A percentile compares a stretch with the other conserved stretches of the same genome.
Conservation (phyloP, 2,797 vertebrate species). For the Rhodeus uyekii region DNA sequence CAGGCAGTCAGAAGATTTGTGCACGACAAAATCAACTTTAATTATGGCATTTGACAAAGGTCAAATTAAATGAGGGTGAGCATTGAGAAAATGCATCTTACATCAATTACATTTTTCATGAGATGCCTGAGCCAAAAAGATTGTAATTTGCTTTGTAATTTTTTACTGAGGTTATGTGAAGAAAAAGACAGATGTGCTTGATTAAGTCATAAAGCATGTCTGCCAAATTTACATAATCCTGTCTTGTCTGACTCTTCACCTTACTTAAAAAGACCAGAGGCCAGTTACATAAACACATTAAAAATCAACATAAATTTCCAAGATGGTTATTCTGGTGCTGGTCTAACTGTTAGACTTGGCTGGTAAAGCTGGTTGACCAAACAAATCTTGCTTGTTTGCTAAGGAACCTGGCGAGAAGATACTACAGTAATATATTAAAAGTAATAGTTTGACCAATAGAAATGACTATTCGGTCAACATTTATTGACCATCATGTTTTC, state of each 20-base stretch:
- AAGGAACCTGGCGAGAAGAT: not conserved
- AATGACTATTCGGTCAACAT: not conserved
- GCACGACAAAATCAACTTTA: constrained; percentile 12
- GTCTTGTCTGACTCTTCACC: not conserved
- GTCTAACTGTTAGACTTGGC: not conserved
- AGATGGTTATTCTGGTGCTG: not conserved
- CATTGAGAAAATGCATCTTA: not conserved
- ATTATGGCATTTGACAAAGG: not conserved
- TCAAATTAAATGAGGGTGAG: not conserved
- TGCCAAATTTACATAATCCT: not conserved
- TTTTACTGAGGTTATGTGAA: not conserved
- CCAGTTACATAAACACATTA: not conserved
- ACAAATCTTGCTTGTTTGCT: not conserved
- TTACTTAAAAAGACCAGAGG: not conserved
- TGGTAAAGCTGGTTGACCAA: not conserved
- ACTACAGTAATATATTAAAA: not conserved
- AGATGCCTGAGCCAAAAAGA: not conserved
- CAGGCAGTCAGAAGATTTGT: not conserved
- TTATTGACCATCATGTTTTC: not conserved
- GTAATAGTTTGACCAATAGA: not conserved
- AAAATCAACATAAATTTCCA: not conserved
- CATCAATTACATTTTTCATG: not conserved
- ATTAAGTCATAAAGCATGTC: not conserved
- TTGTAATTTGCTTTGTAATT: not conserved
- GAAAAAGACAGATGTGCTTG: not conserved